A percentile compares a stretch with the other conserved stretches of the same genome.
phyloP scores from a whole-genome alignment of 2,113 vertebrate species.

The Monopterus albus region DNA sequence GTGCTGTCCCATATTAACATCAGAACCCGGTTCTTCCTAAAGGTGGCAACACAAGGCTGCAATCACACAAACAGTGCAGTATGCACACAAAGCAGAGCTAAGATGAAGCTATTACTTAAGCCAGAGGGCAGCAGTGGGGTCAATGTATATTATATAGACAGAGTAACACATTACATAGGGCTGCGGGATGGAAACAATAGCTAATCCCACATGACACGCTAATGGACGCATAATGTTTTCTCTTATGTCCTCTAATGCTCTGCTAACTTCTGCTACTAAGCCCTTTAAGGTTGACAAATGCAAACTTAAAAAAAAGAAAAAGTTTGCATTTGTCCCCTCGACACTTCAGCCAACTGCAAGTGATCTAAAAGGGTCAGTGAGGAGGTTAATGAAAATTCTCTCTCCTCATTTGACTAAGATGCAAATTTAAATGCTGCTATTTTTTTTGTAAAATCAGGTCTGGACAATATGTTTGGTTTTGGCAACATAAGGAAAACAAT shows the following conservation, averaged over 20 bases:
- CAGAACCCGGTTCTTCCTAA: not conserved
- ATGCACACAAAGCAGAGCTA: conserved; percentile 5
- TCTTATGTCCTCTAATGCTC: not conserved
- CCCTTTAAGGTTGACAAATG: not conserved
- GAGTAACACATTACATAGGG: not conserved
- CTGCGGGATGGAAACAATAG: not conserved
- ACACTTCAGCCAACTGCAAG: not conserved
- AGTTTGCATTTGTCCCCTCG: too few species aligned
- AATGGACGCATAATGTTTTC: not conserved
- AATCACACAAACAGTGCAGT: not conserved
- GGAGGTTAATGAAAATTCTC: not conserved
- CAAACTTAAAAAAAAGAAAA: too few species aligned
- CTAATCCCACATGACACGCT: conserved; percentile 11
- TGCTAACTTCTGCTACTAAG: too few species aligned
- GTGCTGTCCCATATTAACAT: not conserved
- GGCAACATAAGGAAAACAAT: too few species aligned
- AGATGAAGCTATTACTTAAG: conserved; percentile 2
- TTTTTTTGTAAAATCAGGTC: too few species aligned
- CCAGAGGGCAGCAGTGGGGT: conserved; percentile 2
- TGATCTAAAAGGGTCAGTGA: not conserved
- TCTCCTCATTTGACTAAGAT: not conserved
- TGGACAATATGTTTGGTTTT: too few species aligned
- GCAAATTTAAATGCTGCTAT: not conserved
- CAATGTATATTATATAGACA: conserved; percentile 12
- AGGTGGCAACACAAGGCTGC: not conserved